Evolutionary conservation across 2,888 invertebrate genomes (phyloP).

Genomic region (Nasonovia ribisnigri): DNA sequence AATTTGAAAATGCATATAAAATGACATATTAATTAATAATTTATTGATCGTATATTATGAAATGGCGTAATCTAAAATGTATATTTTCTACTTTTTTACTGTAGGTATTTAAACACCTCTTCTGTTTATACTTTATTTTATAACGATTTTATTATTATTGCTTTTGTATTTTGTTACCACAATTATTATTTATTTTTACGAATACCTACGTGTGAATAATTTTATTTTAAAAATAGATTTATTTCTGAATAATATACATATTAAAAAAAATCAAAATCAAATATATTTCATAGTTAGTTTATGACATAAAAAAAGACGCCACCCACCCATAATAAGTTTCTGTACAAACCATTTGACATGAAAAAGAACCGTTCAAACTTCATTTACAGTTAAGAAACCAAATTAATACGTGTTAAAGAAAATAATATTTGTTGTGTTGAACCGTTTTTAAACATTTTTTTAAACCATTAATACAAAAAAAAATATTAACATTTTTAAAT

Average conservation of each 20-base stretch:
- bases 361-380: background rate
- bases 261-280: background rate
- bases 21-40: background rate
- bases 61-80: background rate
- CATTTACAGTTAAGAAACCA: background rate
- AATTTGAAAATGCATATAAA: background rate
- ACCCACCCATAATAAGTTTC: background rate
- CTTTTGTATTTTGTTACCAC: too few relatives aligned
- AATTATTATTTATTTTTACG: background rate
- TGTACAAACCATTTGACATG: background rate
- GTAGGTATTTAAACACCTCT: background rate
- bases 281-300: background rate
- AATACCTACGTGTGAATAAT: background rate
- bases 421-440: background rate
- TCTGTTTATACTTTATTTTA: background rate
- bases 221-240: background rate
- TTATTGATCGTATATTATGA: background rate
- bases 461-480: background rate
- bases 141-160: background rate
- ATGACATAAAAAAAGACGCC: background rate
- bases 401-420: background rate
- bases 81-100: background rate
- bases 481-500: background rate
- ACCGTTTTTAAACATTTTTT: background rate
- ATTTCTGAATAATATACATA: background rate